A percentile compares a stretch with the other conserved stretches of the same genome.
Conservation (phyloP, 53 echinoderm and acorn worm species). For the Crossaster papposus region DNA sequence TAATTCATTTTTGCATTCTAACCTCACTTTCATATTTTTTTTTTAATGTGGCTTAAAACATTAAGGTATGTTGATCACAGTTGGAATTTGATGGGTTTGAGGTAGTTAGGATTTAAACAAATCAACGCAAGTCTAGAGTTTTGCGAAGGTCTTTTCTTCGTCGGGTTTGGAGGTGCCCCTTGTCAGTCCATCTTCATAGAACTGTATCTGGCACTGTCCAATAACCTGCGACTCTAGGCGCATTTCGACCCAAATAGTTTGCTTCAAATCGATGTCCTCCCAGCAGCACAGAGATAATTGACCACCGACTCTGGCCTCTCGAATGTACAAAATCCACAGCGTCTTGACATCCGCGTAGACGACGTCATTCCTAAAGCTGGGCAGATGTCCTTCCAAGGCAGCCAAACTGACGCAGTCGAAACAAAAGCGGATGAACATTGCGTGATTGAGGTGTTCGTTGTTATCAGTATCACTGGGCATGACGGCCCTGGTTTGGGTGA, state of each 20-base stretch:
- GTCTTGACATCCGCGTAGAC: conserved; percentile 12
- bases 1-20: too few species aligned
- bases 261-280: neutral
- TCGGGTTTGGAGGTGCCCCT: neutral
- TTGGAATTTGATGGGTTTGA: too few species aligned
- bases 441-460: conserved; percentile 52
- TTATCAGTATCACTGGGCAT: conserved; percentile 34
- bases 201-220: conserved; percentile 41
- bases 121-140: neutral
- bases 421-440: conserved; percentile 40
- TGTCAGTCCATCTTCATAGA: neutral
- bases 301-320: conserved; percentile 34
- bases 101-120: too few species aligned
- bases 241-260: conserved; percentile 33
- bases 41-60: too few species aligned
- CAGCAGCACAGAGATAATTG: conserved; percentile 37
- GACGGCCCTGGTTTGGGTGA: conserved; percentile 19
- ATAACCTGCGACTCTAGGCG: conserved; percentile 10
- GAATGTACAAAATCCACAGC: conserved; percentile 19
- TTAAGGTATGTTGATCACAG: too few species aligned
- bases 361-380: conserved; percentile 25
- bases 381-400: conserved; percentile 19
- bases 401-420: conserved; percentile 41
- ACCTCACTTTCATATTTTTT: too few species aligned
- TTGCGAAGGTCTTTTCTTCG: neutral